Conservation (phyloP, 2,797 vertebrate species). For the Lerista edwardsae region DNA sequence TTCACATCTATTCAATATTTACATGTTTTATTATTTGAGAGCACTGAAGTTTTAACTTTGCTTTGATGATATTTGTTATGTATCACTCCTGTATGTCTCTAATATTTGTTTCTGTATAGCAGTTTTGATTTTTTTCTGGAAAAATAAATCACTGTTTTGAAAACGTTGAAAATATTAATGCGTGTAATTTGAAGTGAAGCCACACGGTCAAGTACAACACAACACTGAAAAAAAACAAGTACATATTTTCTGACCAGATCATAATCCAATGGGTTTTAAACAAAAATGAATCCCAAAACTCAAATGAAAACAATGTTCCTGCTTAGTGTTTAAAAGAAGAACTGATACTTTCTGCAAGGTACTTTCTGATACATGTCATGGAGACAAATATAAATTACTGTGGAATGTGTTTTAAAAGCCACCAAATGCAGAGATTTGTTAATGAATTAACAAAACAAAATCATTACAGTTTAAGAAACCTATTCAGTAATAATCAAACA, state of each 20-base stretch:
- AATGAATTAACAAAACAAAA: conserved; percentile 55
- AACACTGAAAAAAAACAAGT: conserved; percentile 62
- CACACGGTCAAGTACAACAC: conserved; percentile 60
- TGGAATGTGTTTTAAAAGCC: conserved; percentile 54
- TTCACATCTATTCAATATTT: conserved; percentile 36
- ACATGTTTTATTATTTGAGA: conserved; percentile 20
- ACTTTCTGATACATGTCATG: conserved; percentile 39
- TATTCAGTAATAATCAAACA: conserved; percentile 48
- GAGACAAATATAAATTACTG: conserved; percentile 51
- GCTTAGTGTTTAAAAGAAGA: conserved; percentile 36
- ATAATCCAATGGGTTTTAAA: conserved; percentile 44
- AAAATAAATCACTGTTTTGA: conserved; percentile 53
- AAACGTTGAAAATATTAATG: conserved; percentile 64
- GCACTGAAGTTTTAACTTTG: background rate
- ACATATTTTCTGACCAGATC: conserved; percentile 42
- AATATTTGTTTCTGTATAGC: conserved; percentile 16
- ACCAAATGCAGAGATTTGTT: conserved; percentile 42
- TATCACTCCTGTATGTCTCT: conserved; percentile 22
- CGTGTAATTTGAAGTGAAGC: conserved; percentile 52
- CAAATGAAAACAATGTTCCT: conserved; percentile 52
- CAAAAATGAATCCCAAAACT: conserved; percentile 47
- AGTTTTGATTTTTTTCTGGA: conserved; percentile 37
- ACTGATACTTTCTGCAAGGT: conserved; percentile 45
- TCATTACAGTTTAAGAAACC: conserved; percentile 53
- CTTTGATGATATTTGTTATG: conserved; percentile 10